Base-by-base conservation (phyloP, 2,113 vertebrate species). In the Mixornis gularis region DNA sequence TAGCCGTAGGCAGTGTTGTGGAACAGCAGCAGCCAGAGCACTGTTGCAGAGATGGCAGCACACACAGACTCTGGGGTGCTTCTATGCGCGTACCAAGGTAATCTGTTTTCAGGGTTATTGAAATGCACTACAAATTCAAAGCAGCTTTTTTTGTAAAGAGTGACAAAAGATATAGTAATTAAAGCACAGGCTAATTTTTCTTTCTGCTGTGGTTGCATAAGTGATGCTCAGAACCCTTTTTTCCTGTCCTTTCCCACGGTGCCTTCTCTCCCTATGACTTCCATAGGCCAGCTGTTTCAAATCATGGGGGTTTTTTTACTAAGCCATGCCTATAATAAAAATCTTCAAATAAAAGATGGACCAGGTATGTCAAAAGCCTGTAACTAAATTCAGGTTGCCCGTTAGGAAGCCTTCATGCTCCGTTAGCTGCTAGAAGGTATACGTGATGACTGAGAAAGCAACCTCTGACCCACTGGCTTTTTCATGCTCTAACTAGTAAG, bases 401-500 rank as follows among this genome's bases (percentile, higher is more conserved):
- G 5, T 95, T 94, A 90, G 91, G 66, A 91, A 85, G 66, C 51
- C 66, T 92, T 91, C 91, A 83, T 87, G 91, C 55, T 36, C 80
- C 0, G 51, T 92, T 94, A 96, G 51, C 59, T 51, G 36, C 74
- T 87, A 6, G 83, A 76, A 81, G 71, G 84, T 82, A 70, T 93
- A 95, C 0, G 40, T 65, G 91, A 93, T 79, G 78, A 79, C 84
- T 95, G 87, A 87, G 81, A 92, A 87, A 82, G 79, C 74, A 91
- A 93, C 89, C 91, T 94, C 87, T 96, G 95, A 96, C 95, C 94
- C 92, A 91, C 30, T 63, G 84, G 48, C 71, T 95, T 96, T 95
- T 96, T 96, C 91, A 96, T 95, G 92, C 96, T 96, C 89, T 93
- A 96, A 96, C 92, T 94, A 95, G 92, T 96, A 96, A 94, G 93